Evolutionary conservation across 2,888 invertebrate genomes (phyloP).

Genomic region (Ramazzottius varieornatus): DNA sequence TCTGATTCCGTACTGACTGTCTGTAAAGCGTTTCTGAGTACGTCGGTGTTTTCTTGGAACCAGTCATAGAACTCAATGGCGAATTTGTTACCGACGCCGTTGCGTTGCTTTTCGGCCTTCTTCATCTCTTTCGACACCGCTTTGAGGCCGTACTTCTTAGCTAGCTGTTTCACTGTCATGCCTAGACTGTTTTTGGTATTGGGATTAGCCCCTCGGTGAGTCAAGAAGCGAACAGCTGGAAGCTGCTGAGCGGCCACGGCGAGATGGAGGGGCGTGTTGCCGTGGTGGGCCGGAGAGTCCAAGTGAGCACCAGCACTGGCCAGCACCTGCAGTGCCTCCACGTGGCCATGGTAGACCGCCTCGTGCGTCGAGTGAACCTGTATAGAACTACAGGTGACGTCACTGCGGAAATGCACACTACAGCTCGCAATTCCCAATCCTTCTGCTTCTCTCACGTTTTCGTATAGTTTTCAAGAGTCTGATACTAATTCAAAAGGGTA

Average conservation of each 20-base stretch:
- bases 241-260: neutral
- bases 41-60: constrained; percentile 5
- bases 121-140: constrained; percentile 20
- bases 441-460: neutral
- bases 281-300: constrained; percentile 9
- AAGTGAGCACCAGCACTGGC: constrained; percentile 19
- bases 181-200: constrained; percentile 23
- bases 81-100: constrained; percentile 21
- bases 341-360: constrained; percentile 23
- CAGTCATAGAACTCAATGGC: constrained; percentile 21
- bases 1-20: too few relatives aligned
- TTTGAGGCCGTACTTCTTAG: constrained; percentile 21
- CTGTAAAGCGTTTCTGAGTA: neutral
- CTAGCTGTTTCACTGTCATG: constrained; percentile 17
- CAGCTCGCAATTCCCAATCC: too few relatives aligned
- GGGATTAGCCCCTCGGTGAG: constrained; percentile 22
- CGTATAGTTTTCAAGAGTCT: neutral
- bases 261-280: neutral
- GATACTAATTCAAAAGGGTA: too few relatives aligned
- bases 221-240: neutral
- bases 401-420: too few relatives aligned
- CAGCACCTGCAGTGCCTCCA: constrained; percentile 20
- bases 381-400: too few relatives aligned
- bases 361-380: constrained; percentile 7
- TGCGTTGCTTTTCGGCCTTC: constrained; percentile 22